Evolutionary conservation across 2,888 invertebrate species (phyloP), one percentile per base, ranked within the genome.

Genomic region (Trimorus sp.): DNA sequence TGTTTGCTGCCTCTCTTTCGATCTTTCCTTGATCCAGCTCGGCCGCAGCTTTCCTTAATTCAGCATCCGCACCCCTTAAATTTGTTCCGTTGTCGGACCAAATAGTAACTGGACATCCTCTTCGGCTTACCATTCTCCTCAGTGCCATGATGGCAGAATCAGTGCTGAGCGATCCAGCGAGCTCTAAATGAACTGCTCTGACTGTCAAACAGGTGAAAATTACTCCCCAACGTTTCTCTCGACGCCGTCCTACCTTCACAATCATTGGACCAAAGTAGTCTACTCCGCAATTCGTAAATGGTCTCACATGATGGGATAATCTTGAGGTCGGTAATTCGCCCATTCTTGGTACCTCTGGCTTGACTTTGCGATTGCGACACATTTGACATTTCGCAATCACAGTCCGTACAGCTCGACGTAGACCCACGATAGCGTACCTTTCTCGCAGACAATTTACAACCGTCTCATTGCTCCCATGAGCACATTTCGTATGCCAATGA

Each of bases 151-250:
- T 83, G 7, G 79, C 63, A 0, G 84, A 81, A 16, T 83, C 83
- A 0, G 83, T 63, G 9, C 53, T 59, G 7, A 84, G 48, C 9
- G 77, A 16, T 0, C 49, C 14, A 4, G 80, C 83, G 5, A 84
- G 8, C 48, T 85, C 84, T 0, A 85, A 9, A 42, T 85, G 85
- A 0, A 86, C 54, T 0, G 83, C 85, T 15, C 85, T 54, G 8
- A 79, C 75, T 0, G 79, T 85, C 0, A 85, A 53, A 45, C 84
- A 86, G 42, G 42, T 42, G 9, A 42, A 42, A 8, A 86, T 12
- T 7, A 77, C 86, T 3, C 84, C 84, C 79, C 83, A 84, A 9
- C 84, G 77, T 49, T 85, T 85, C 82, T 85, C 86, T 2, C 63
- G 62, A 3, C 59, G 59, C 4, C 48, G 11, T 4, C 48, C 48